phyloP scores from a whole-genome alignment of 2,113 vertebrate genomes.

The Artemisiospiza belli region DNA sequence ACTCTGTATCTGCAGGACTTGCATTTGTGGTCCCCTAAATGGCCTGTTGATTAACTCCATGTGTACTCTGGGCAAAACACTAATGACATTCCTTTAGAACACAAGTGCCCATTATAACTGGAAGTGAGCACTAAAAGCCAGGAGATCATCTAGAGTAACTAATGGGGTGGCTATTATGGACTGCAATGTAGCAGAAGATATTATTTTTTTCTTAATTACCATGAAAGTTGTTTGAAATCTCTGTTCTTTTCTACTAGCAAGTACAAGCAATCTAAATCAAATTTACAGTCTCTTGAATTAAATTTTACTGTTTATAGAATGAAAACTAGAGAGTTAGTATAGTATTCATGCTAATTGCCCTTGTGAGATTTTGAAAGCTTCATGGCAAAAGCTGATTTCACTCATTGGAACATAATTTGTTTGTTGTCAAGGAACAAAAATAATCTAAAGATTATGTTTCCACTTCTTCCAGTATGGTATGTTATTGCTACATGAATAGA shows the following conservation, averaged over 20 bases:
- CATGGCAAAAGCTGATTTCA: not conserved
- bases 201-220: not conserved
- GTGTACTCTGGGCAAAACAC: not conserved
- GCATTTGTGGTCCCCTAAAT: not conserved
- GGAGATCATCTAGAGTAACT: not conserved
- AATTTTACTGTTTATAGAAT: not conserved
- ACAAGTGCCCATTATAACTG: not conserved
- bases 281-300: not conserved
- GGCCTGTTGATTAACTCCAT: not conserved
- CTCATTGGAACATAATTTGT: not conserved
- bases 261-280: not conserved
- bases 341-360: not conserved
- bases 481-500: not conserved
- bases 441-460: not conserved
- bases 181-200: not conserved
- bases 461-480: not conserved
- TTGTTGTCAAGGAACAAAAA: not conserved
- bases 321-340: not conserved
- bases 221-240: not conserved
- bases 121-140: not conserved
- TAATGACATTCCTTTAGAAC: not conserved
- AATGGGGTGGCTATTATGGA: not conserved
- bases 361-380: not conserved
- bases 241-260: not conserved
- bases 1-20: not conserved